Percentiles rank a stretch among this genome's conserved stretches.
Conservation (phyloP, 2,888 invertebrate genomes). For the Rhagophthalmus giganteus region DNA sequence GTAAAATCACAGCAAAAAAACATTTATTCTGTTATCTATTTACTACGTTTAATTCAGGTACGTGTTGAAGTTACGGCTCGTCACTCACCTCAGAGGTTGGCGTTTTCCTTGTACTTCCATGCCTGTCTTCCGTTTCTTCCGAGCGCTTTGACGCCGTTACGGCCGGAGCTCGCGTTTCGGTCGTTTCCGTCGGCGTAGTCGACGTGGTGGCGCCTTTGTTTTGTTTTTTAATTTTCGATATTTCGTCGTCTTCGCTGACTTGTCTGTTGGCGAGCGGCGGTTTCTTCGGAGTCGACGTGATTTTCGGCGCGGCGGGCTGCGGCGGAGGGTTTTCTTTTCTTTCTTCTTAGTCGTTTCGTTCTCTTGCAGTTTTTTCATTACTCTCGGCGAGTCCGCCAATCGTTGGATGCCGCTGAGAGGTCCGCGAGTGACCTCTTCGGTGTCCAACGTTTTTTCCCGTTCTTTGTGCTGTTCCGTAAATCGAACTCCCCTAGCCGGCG, state of each 20-base stretch:
- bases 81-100: conserved; percentile 78
- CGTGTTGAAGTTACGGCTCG: conserved; percentile 54
- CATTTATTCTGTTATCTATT: conserved; percentile 43
- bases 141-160: conserved; percentile 56
- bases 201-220: conserved; percentile 74
- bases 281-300: conserved; percentile 57
- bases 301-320: conserved; percentile 62
- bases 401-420: conserved; percentile 89
- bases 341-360: conserved; percentile 74
- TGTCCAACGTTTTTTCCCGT: conserved; percentile 78
- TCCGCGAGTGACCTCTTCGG: conserved; percentile 83
- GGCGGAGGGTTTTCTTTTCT: conserved; percentile 65
- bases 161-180: conserved; percentile 57
- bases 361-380: conserved; percentile 86
- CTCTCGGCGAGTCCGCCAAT: conserved; percentile 83
- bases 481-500: conserved; percentile 64
- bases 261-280: conserved; percentile 70
- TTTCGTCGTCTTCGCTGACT: conserved; percentile 88
- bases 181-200: conserved; percentile 56
- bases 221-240: conserved; percentile 82
- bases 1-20: conserved; percentile 43
- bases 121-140: conserved; percentile 53
- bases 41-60: conserved; percentile 52
- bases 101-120: conserved; percentile 66
- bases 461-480: conserved; percentile 67